Evolutionary conservation across 2,113 vertebrate species (phyloP), one percentile per base, ranked within the genome.

Genomic region (Ariopsis seemanni): DNA sequence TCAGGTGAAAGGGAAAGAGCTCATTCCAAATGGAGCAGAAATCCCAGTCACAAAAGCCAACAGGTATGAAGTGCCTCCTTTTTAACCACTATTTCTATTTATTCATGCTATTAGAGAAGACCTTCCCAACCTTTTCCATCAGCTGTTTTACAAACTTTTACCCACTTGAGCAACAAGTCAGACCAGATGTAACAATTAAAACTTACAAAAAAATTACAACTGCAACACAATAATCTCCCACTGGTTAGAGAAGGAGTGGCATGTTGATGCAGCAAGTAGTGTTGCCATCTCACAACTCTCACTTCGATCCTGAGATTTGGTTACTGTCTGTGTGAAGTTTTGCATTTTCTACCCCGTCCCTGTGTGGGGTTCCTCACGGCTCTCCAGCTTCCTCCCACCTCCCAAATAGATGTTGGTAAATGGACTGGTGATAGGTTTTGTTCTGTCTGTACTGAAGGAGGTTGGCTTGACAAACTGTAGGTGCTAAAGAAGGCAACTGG

Each of bases 1-100:
- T 62, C 62, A 91, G 90, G n/a, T 88, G 22, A 84, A 85, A 86
- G 89, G 86, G 17, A 62, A 84, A 81, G 92, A 95, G 20, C 90
- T 96, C 81, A 92, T 95, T 90, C 34, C 94, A 90, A 92, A 94
- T 12, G 95, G 95, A 89, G 81, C 86, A 57, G 90, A 89, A 82
- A 91, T 94, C 89, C 90, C 83, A 58, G 91, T 96, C 82, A 94
- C 90, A 27, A 93, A 85, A 89, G 60, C 82, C 20, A 96, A 96
- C 93, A 94, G 93, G 95, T 93, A 50, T 7, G 5, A 42, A 42
- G 10, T 60, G 15, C 7, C 3, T 79, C 30, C 27, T 72, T 72
- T 9, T 42, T 22, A 74, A 52, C 4, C 4, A 25, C 22, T 7
- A 25, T 52, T n/a, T 77, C 5, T 50, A 77, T 77, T 20, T 4